These are phyloP conservation scores for Sinocyclocheilus anophthalmus DNA, from an alignment of 2,113 vertebrate species.

Conservation along the genomic window DNA sequence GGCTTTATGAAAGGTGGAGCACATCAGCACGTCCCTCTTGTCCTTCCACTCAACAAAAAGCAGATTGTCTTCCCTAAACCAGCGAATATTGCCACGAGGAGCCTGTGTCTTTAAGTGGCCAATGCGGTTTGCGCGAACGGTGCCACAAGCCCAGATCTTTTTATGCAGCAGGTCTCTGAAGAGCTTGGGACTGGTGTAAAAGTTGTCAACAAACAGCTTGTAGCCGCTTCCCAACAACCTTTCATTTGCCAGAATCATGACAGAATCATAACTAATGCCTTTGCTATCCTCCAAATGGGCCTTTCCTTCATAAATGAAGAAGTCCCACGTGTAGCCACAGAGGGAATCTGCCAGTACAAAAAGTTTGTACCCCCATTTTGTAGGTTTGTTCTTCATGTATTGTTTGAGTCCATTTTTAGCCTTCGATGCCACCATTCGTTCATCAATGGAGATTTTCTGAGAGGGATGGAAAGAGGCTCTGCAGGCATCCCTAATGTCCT, in stretches of 20 bases:
- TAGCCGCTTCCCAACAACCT: constrained; percentile 38
- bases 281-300: background rate
- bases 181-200: constrained; percentile 22
- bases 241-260: constrained; percentile 4
- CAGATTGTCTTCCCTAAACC: constrained; percentile 38
- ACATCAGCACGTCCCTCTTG: constrained; percentile 25
- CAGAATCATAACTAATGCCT: constrained; percentile 23
- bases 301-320: constrained; percentile 29
- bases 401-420: constrained; percentile 10
- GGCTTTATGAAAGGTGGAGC: constrained; percentile 33
- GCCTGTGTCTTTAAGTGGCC: background rate
- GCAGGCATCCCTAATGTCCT: constrained; percentile 18
- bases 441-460: constrained; percentile 31
- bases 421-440: constrained; percentile 18
- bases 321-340: constrained; percentile 40
- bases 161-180: background rate
- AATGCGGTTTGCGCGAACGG: background rate
- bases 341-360: constrained; percentile 19
- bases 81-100: constrained; percentile 34
- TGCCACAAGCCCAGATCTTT: constrained; percentile 13
- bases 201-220: constrained; percentile 32
- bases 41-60: constrained; percentile 33
- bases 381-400: constrained; percentile 30
- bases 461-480: constrained; percentile 1
- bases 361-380: constrained; percentile 32